Conservation (phyloP, 2,113 vertebrate species). For the Haemorhous mexicanus region DNA sequence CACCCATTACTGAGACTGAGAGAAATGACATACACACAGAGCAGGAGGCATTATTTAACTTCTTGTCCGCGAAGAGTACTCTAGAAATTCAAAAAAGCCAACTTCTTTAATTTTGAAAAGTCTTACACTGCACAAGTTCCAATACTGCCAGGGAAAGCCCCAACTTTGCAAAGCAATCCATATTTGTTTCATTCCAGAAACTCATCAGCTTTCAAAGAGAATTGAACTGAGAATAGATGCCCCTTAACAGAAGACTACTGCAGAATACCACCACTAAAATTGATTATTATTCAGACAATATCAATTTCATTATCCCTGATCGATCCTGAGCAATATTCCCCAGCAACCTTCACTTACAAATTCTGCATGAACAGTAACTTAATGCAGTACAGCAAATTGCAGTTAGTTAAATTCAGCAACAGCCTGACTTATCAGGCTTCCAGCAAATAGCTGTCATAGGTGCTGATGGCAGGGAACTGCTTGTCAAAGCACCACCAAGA, state of each 20-base stretch:
- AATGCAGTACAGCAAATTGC: background rate
- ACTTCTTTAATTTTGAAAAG: background rate
- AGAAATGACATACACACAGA: background rate
- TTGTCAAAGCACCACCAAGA: slow-evolving; percentile 10
- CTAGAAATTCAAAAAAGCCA: background rate
- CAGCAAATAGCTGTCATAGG: slow-evolving; percentile 31
- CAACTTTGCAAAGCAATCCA: background rate
- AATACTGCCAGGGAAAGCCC: background rate
- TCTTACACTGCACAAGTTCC: background rate
- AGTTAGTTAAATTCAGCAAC: background rate
- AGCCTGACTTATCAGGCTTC: background rate
- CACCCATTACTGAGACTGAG: background rate
- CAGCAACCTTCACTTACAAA: slow-evolving; percentile 42
- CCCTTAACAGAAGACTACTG: slow-evolving; percentile 63
- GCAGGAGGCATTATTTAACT: background rate
- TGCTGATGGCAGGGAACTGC: slow-evolving; percentile 26
- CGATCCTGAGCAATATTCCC: slow-evolving; percentile 51
- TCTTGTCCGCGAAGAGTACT: background rate
- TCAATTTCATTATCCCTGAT: slow-evolving; percentile 76
- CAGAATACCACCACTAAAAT: slow-evolving; percentile 74
- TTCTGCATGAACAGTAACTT: slow-evolving; percentile 19
- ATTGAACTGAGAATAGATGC: slow-evolving; percentile 56
- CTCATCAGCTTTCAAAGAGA: slow-evolving; percentile 48
- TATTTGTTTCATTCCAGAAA: slow-evolving; percentile 5
- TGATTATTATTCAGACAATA: slow-evolving; percentile 76